Conservation (phyloP, 1,140 invertebrate species). For the Aphidius ervi region DNA sequence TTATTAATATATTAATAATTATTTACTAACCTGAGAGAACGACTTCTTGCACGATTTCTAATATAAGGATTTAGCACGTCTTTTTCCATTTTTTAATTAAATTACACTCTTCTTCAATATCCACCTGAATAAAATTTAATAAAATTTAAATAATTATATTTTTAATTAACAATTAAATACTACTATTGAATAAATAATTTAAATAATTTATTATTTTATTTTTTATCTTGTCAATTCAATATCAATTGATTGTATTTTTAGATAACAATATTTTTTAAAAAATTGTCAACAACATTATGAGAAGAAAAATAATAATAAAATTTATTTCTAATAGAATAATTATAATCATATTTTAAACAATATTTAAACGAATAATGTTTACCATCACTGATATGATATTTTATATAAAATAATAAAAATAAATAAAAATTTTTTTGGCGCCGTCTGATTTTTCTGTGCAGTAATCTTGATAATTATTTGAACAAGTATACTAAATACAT, state of each 20-base stretch:
- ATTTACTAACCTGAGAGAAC: conserved; percentile 16
- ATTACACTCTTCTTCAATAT: neutral
- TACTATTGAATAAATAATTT: no score
- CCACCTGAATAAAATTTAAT: neutral
- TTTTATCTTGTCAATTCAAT: neutral
- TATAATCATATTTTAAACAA: no score
- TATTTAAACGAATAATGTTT: conserved; percentile 15
- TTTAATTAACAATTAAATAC: no score
- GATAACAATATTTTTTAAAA: neutral
- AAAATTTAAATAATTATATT: neutral
- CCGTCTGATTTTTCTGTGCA: no score
- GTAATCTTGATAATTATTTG: no score
- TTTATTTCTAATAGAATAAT: no score
- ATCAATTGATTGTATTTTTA: neutral
- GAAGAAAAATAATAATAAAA: no score
- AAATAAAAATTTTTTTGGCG: no score
- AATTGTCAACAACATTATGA: no score
- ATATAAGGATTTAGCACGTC: conserved; percentile 15
- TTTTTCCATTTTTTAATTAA: conserved; percentile 19
- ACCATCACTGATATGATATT: conserved; percentile 8
- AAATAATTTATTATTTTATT: no score
- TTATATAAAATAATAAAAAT: no score
- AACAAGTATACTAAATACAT: no score
- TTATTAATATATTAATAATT: neutral
- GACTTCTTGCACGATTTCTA: conserved; percentile 16